A percentile compares a stretch with the other conserved stretches of the same genome.
phyloP scores from a whole-genome alignment of 1,140 invertebrate genomes.

The Cydia fagiglandana region DNA sequence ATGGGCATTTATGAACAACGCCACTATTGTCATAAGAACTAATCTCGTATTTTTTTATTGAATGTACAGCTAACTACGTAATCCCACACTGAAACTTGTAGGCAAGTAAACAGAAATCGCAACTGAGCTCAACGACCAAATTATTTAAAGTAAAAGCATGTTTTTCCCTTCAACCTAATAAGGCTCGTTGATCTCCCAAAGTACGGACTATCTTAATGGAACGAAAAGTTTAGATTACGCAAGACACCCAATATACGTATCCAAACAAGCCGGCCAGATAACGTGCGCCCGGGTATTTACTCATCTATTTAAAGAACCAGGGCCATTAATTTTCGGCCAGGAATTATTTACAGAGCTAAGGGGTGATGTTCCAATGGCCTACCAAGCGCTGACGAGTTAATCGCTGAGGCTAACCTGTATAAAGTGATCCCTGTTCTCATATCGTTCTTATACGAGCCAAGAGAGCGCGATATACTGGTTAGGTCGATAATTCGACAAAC shows the following conservation, averaged over 20 bases:
- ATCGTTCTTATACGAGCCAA: neutral
- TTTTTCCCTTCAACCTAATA: neutral
- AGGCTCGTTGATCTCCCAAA: conserved; percentile 28
- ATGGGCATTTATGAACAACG: too few relatives aligned
- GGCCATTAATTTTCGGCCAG: conserved; percentile 68
- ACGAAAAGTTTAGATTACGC: conserved; percentile 66
- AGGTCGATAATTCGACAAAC: neutral
- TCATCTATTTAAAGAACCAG: conserved; percentile 76
- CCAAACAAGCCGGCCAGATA: conserved; percentile 65
- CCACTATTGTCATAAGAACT: too few relatives aligned
- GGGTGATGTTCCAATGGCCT: neutral
- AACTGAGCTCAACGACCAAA: too few relatives aligned
- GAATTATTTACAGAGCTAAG: conserved; percentile 73
- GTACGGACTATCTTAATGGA: conserved; percentile 60
- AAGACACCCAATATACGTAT: conserved; percentile 52
- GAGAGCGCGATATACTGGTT: neutral
- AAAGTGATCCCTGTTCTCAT: neutral
- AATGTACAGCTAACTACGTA: too few relatives aligned
- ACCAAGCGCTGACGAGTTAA: neutral
- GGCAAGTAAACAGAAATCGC: too few relatives aligned
- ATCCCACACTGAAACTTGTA: too few relatives aligned
- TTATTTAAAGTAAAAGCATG: neutral
- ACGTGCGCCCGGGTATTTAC: conserved; percentile 71
- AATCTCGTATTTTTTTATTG: too few relatives aligned
- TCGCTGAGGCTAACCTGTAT: neutral